phyloP scores from a whole-genome alignment of 2,113 vertebrate species.

The Ageneiosus marmoratus region DNA sequence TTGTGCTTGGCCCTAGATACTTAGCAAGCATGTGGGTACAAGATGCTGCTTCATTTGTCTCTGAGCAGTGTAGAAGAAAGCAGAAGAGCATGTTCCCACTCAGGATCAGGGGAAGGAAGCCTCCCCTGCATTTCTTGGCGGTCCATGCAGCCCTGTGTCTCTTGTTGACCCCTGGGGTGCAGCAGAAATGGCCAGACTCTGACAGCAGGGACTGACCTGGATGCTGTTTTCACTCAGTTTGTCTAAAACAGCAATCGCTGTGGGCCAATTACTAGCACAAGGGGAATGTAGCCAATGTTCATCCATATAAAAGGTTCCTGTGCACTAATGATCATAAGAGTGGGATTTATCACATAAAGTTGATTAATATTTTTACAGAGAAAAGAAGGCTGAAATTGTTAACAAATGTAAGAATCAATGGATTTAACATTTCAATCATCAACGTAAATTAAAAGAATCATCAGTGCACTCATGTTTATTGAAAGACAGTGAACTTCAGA shows the following conservation, averaged over 20 bases:
- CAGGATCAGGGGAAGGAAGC: constrained; percentile 66
- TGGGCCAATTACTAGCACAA: constrained; percentile 38
- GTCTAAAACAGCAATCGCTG: constrained; percentile 37
- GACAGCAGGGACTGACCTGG: constrained; percentile 49
- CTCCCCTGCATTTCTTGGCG: constrained; percentile 75
- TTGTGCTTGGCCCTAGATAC: neutral
- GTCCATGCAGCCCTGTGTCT: constrained; percentile 50
- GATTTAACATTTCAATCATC: neutral
- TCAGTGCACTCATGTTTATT: neutral
- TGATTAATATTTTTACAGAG: neutral
- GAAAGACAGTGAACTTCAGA: neutral
- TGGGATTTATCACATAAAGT: constrained; percentile 1
- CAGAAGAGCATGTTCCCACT: constrained; percentile 68
- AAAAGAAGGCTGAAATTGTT: neutral
- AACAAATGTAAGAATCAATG: neutral
- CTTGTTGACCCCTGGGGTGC: constrained; percentile 34
- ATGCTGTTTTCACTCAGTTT: constrained; percentile 53
- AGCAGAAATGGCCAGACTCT: constrained; percentile 43
- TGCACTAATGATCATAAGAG: neutral
- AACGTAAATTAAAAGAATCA: neutral
- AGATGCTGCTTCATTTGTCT: constrained; percentile 61
- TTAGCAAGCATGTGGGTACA: constrained; percentile 60
- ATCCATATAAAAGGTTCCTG: constrained; percentile 23
- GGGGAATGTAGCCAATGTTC: constrained; percentile 26
- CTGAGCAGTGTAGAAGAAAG: constrained; percentile 54